Conservation (phyloP, 2,888 invertebrate genomes). For the Lasioglossum villosulum region DNA sequence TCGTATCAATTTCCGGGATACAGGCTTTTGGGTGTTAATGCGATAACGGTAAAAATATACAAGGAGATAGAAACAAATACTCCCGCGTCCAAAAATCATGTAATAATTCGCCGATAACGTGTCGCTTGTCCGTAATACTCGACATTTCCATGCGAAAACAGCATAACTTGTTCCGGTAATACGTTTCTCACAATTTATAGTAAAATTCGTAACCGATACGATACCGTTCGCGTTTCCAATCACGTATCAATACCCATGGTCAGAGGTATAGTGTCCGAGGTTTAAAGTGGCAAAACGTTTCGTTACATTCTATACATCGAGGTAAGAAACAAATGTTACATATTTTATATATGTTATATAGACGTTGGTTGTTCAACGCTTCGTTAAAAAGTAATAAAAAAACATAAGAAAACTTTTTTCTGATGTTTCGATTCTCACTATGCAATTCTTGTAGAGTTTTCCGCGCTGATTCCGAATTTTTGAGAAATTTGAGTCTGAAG, state of each 20-base stretch:
- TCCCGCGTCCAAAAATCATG: neutral
- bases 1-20: neutral
- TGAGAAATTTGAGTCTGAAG: too few species aligned
- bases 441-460: too few species aligned
- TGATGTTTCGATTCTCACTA: too few species aligned
- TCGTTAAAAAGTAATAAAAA: too few species aligned
- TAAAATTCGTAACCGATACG: neutral
- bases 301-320: too few species aligned
- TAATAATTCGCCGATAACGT: constrained; percentile 14
- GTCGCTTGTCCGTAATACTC: neutral
- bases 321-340: too few species aligned
- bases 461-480: too few species aligned
- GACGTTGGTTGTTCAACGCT: too few species aligned
- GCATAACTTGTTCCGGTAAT: neutral
- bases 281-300: too few species aligned
- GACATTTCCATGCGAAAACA: neutral
- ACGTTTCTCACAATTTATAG: neutral
- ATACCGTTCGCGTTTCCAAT: neutral
- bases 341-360: too few species aligned
- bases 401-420: too few species aligned
- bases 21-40: neutral
- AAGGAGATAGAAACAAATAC: neutral
- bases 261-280: neutral
- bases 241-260: neutral
- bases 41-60: constrained; percentile 15